Conservation (phyloP, 2,797 vertebrate genomes). For the Anguilla anguilla region DNA sequence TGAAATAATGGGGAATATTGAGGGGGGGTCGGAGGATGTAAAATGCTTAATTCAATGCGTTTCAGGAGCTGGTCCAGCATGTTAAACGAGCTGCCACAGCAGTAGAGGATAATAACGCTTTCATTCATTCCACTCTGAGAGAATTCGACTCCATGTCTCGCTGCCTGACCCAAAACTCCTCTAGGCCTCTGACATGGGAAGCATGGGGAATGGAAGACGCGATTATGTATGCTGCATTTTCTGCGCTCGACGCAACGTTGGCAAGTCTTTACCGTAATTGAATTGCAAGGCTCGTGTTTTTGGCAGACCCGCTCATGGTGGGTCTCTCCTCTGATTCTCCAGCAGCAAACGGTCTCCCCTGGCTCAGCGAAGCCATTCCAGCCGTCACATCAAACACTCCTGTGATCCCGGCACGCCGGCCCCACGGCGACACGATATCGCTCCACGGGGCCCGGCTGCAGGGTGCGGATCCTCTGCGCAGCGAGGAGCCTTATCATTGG, state of each 20-base stretch:
- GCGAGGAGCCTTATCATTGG: not conserved
- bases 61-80: not conserved
- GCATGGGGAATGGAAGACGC: slow-evolving; percentile 30
- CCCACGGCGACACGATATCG: not conserved
- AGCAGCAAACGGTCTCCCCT: slow-evolving; percentile 8
- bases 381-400: slow-evolving; percentile 13
- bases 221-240: slow-evolving; percentile 41
- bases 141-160: slow-evolving; percentile 21
- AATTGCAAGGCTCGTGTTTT: slow-evolving; percentile 39
- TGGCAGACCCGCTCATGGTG: slow-evolving; percentile 31
- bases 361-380: slow-evolving; percentile 12
- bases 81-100: slow-evolving; percentile 23
- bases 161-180: slow-evolving; percentile 37
- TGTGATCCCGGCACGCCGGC: slow-evolving; percentile 19
- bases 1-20: not conserved
- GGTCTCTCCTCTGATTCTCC: slow-evolving; percentile 27
- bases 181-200: slow-evolving; percentile 35
- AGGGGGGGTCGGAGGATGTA: not conserved
- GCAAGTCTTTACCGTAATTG: slow-evolving; percentile 39
- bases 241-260: slow-evolving; percentile 38
- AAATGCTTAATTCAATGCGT: not conserved
- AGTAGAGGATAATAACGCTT: slow-evolving; percentile 22
- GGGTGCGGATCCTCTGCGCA: not conserved
- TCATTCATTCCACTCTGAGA: slow-evolving; percentile 9
- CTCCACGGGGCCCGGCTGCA: slow-evolving; percentile 14